Percentiles rank a stretch among this genome's conserved stretches.
Evolutionary conservation across 2,888 invertebrate genomes (phyloP).

Genomic region (Euzetes globulus): DNA sequence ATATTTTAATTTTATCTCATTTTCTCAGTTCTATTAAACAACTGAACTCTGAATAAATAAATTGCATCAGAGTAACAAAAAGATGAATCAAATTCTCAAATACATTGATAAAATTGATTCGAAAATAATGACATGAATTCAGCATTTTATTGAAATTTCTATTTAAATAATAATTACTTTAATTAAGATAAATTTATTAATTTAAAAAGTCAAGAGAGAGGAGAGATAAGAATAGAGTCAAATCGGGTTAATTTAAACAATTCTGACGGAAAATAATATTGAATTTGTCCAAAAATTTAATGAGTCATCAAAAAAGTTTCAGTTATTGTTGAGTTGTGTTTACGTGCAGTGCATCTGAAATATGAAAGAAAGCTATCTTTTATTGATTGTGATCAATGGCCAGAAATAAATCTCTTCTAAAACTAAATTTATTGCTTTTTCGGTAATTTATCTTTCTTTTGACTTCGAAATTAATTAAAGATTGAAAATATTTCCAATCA

Average conservation of each 20-base stretch:
- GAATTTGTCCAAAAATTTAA: neutral
- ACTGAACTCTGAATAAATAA: neutral
- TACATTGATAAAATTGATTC: too few species aligned
- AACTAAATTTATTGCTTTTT: conserved; percentile 10
- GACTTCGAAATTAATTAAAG: neutral
- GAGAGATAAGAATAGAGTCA: too few species aligned
- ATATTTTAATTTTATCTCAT: conserved; percentile 19
- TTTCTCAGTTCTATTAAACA: neutral
- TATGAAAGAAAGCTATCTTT: conserved; percentile 15
- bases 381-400: conserved; percentile 14
- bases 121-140: too few species aligned
- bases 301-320: conserved; percentile 20
- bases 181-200: too few species aligned
- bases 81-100: neutral
- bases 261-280: neutral
- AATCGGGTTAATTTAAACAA: too few species aligned
- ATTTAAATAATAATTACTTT: too few species aligned
- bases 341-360: conserved; percentile 17
- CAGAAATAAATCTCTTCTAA: conserved; percentile 5
- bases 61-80: too few species aligned
- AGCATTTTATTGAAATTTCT: too few species aligned
- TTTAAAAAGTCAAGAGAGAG: too few species aligned
- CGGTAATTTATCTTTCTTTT: conserved; percentile 3
- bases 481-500: neutral
- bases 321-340: conserved; percentile 13